phyloP scores from a whole-genome alignment of 2,113 vertebrate species.

The Tetrax tetrax region DNA sequence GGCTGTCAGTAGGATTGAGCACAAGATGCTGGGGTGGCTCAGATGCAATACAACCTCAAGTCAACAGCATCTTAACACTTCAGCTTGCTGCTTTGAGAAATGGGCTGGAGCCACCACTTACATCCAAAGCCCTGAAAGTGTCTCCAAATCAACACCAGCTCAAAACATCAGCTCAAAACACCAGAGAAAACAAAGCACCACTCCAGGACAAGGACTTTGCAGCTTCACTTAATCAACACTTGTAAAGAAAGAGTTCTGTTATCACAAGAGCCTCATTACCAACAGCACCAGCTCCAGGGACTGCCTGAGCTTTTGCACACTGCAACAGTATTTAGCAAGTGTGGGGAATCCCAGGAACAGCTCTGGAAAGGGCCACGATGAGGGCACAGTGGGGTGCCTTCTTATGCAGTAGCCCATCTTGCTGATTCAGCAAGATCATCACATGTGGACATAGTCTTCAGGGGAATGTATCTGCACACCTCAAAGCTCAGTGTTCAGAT shows the following conservation, averaged over 20 bases:
- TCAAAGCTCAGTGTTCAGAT: background rate
- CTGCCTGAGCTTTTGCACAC: background rate
- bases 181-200: background rate
- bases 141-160: background rate
- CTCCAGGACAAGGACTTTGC: background rate
- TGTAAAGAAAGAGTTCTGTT: background rate
- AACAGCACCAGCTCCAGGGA: background rate
- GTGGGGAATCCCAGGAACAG: background rate
- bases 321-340: background rate
- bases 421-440: background rate
- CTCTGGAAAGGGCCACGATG: background rate
- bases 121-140: background rate
- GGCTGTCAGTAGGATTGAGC: background rate
- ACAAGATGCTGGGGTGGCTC: background rate
- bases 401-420: background rate
- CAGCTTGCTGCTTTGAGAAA: background rate
- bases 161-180: no score
- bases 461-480: background rate
- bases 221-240: background rate
- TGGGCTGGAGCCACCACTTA: background rate
- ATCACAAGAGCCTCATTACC: background rate
- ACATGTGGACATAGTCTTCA: background rate
- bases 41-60: background rate
- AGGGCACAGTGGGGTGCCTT: rapidly evolving
- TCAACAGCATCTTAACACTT: background rate